Evolutionary conservation across 2,113 vertebrate genomes (phyloP), one percentile per base, ranked within the genome.

Genomic region (Gallinago paraguaiae): DNA sequence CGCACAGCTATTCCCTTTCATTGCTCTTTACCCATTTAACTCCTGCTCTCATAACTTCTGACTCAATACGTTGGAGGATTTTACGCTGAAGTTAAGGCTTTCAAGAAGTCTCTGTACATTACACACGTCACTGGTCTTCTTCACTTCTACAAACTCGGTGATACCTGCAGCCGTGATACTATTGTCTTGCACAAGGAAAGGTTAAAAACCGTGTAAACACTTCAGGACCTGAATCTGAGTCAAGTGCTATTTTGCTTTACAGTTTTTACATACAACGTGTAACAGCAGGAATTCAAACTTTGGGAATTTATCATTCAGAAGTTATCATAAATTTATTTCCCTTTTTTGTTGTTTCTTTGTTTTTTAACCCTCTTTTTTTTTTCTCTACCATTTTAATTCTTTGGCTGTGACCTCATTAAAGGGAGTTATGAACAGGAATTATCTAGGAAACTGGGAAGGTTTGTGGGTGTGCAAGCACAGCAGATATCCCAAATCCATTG

Each of bases 1-100:
- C 56, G 13, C 6, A 35, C 76, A 57, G 77, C 43, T 72, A 71
- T 67, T 95, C 86, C 91, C 83, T 92, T 78, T 83, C 82, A 69
- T 46, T 68, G 87, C 81, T 93, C 93, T 89, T 92, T 84, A 95
- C 89, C 89, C 77, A 82, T 87, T 89, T 93, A 93, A 86, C 81
- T 93, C 53, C 74, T 82, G 81, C 72, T 94, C 83, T 78, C 68
- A 17, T 31, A 63, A 30, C 23, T 53, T 76, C 68, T 81, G 43
- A 41, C 64, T 69, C 54, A 61, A 54, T 30, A 35, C 74, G 13
- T 20, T 7, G 56, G 76, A 83, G 91, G 77, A 33, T 68, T 91
- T 80, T 60, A 80, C 17, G 3, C 7, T 19, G 39, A 80, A 76
- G 67, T 77, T 61, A 50, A 81, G 63, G 80, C 63, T 77, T 88